Base-by-base conservation (phyloP, 2,888 invertebrate genomes). In the Eudemis profundana region DNA sequence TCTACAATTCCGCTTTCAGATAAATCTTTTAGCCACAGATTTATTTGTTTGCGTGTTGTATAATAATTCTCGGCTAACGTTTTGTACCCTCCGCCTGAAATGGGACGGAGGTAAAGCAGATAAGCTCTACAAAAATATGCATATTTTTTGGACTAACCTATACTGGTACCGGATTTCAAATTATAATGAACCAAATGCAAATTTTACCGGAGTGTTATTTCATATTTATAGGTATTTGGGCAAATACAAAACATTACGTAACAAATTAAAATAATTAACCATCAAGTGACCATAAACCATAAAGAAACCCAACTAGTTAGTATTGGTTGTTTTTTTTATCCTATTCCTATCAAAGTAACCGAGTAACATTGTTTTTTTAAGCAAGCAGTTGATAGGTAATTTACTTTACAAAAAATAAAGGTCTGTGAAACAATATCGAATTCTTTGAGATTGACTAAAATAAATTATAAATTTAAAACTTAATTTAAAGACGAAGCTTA, bases 1-100 rank as follows among this genome's bases (percentile, higher is more conserved):
- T 65, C 65, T 65, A 65, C 65, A 60, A 65, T 65, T 65, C 65
- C 59, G 65, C 64, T 65, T 65, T 53, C 60, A 53, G 60, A 65
- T 65, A 65, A 65, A 65, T 65, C 65, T 65, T 65, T 65, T 65
- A 59, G 59, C 60, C 65, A 17, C 59, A 65, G 65, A 65, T 65
- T 65, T 60, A 65, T 65, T 65, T 65, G 65, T 65, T 65, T 65
- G 53, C 65, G 59, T 65, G 65, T 53, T 65, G 51, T 65, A 53
- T 60, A 60, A 60, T 65, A 65, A 60, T 65, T 65, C 29, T 51
- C 65, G 36, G 60, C 42, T 49, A 57, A 63, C 59, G 46, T 65
- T 59, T 29, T 53, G 46, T 60, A 60, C 46, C 27, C 47, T 60
- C 19, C 38, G 8, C 42, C 21, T 36, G 53, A 47, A 59, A 64